These are phyloP conservation scores for Rissa tridactyla DNA, from an alignment of 2,113 vertebrate genomes.

Conservation along the genomic window DNA sequence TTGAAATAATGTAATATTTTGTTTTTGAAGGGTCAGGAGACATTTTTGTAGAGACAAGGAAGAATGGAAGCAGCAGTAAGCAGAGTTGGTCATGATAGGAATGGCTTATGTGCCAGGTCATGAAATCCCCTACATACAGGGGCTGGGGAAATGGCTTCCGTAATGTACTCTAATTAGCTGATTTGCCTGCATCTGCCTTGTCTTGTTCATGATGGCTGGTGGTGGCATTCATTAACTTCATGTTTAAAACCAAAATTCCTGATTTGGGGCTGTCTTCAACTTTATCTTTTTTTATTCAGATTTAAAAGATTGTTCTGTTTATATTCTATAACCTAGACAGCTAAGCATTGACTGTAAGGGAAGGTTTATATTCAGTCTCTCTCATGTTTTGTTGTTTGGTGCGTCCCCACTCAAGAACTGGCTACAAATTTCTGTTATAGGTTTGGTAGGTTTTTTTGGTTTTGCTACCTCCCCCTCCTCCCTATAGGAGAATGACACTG, in stretches of 20 bases:
- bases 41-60: not conserved
- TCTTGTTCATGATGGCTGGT: not conserved
- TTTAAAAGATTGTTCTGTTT: not conserved
- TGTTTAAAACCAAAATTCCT: not conserved
- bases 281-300: not conserved
- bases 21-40: not conserved
- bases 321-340: not conserved
- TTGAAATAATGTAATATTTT: not conserved
- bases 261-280: not conserved
- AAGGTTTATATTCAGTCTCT: not conserved
- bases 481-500: not conserved
- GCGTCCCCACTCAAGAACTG: not conserved
- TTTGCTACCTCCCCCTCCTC: not conserved
- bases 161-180: not conserved
- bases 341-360: not conserved
- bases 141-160: not conserved
- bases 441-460: not conserved
- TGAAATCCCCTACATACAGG: not conserved
- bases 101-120: not conserved
- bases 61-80: not conserved
- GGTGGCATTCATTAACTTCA: not conserved
- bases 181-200: not conserved
- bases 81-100: not conserved
- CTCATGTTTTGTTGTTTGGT: not conserved
- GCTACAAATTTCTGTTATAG: not conserved